Base-by-base conservation (phyloP, 2,888 invertebrate genomes). In the Timema podura region DNA sequence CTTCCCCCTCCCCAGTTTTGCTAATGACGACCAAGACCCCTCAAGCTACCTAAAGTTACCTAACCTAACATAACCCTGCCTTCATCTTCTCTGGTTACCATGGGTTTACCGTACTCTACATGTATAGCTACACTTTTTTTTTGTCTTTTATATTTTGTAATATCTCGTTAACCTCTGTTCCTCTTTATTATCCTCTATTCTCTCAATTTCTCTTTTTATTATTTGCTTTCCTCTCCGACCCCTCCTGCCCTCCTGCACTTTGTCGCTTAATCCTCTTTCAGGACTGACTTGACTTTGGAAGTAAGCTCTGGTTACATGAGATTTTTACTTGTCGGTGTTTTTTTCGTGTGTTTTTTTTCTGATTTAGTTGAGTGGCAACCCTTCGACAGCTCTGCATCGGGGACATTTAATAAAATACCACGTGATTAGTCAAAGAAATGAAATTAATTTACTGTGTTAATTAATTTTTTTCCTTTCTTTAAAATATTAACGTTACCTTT, bases 151-250 rank as follows among this genome's bases (percentile, higher is more conserved):
- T 61, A 61, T 61, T 30, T 61, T 45, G 44, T 61, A 61, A 61
- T 61, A 45, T 61, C 61, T 61, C 61, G 45, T 61, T 61, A 61
- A 61, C 61, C 61, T 61, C 61, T 61, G 16, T 61, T 61, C 61
- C 61, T 61, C 61, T 61, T 61, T 61, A 61, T 61, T 45, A 61
- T 61, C 61, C 9, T n/a, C 61, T 8, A 3, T 61, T 61, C 61
- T 30, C 44, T 9, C 61, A 44, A 57, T 57, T 44, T 61, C 61
- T n/a, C 61, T 15, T 44, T 61, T 61, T 57, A 30, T 61, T 61
- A 16, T 61, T 57, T 57, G 6, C 9, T 16, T 13, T 45, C 45
- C n/a, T 61, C 61, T 30, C 61, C 45, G 11, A 44, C 61, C 45
- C 61, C 44, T 61, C 61, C 30, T 30, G 30, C 45, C 61, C 44